Conservation (phyloP, 2,797 vertebrate species). For the Lagorchestes hirsutus region DNA sequence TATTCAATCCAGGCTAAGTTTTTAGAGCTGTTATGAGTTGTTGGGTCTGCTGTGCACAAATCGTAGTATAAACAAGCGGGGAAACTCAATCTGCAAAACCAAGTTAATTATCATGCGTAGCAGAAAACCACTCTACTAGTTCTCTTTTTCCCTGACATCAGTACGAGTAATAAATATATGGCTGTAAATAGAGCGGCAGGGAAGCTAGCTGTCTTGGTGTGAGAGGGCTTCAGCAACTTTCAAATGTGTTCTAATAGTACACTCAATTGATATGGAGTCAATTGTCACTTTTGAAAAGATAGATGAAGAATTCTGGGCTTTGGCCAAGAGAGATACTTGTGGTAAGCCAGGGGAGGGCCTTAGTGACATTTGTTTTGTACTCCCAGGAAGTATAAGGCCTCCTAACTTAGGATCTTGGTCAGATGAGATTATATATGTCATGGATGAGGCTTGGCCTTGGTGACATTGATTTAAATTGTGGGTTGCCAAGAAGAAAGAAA, state of each 20-base stretch:
- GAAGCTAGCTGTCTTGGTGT: constrained; percentile 10
- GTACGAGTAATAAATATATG: constrained; percentile 20
- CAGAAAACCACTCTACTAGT: constrained; percentile 36
- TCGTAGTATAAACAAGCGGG: constrained; percentile 30
- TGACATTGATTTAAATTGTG: neutral
- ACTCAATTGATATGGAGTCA: constrained; percentile 1
- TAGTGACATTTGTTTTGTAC: constrained; percentile 22
- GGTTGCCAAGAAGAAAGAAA: neutral
- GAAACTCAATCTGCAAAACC: constrained; percentile 55
- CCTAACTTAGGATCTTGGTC: constrained; percentile 20
- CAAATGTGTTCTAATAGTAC: constrained; percentile 58
- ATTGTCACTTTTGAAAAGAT: constrained; percentile 56
- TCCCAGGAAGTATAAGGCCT: constrained; percentile 26
- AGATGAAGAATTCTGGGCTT: constrained; percentile 41
- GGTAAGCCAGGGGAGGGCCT: neutral
- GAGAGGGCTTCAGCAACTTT: constrained; percentile 47
- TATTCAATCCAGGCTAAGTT: constrained; percentile 30
- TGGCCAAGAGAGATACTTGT: constrained; percentile 32
- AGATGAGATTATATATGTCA: neutral
- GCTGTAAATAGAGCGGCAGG: constrained; percentile 48
- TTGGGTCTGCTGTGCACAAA: constrained; percentile 40
- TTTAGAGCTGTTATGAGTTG: constrained; percentile 43
- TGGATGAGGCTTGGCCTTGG: neutral
- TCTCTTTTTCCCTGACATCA: constrained; percentile 40
- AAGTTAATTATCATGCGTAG: constrained; percentile 46